Percentiles rank a stretch among this genome's conserved stretches.
Evolutionary conservation across 2,113 vertebrate species (phyloP).

Genomic region (Platysteira castanea): DNA sequence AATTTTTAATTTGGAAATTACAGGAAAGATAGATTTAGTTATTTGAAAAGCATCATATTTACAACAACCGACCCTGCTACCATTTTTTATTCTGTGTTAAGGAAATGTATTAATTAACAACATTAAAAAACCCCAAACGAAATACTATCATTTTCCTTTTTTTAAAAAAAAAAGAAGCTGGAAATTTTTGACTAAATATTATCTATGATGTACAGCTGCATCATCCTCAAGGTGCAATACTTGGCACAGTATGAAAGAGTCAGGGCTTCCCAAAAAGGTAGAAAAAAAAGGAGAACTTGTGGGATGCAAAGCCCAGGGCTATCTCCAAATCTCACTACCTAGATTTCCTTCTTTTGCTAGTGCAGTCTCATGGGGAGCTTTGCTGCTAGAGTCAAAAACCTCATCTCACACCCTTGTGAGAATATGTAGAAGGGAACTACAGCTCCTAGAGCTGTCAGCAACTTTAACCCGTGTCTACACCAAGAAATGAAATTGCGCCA

Average conservation of each 20-base stretch:
- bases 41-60: not conserved
- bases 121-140: accelerated
- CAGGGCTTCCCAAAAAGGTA: not conserved
- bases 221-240: not conserved
- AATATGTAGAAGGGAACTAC: not conserved
- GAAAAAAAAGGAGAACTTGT: not conserved
- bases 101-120: not conserved
- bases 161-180: not conserved
- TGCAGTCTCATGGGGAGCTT: not conserved
- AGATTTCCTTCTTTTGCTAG: not conserved
- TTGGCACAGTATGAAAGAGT: not conserved
- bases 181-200: not conserved
- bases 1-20: not conserved
- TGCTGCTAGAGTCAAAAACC: not conserved
- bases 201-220: not conserved
- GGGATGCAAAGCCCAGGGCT: not conserved
- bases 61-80: accelerated
- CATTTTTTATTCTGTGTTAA: not conserved
- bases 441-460: not conserved
- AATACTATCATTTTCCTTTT: not conserved
- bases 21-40: not conserved
- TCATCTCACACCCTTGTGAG: not conserved
- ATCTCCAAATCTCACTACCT: not conserved
- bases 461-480: not conserved
- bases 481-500: not conserved